These are phyloP conservation scores for Ormyrus rosae DNA, from an alignment of 2,888 invertebrate genomes.

Conservation along the genomic window DNA sequence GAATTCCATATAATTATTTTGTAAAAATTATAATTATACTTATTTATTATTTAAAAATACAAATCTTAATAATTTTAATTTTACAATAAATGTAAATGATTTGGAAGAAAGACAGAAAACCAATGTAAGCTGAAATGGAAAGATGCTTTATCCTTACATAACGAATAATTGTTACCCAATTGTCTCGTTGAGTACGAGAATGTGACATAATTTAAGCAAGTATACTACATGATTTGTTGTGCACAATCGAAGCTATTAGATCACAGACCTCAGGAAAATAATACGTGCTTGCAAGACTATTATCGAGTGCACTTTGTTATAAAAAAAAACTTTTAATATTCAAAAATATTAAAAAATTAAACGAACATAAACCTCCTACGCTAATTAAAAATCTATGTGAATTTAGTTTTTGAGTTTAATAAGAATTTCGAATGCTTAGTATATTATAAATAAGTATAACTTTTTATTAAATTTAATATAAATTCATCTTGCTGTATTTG, in stretches of 20 bases:
- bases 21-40: too few species aligned
- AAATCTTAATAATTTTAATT: neutral
- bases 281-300: neutral
- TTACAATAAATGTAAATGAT: neutral
- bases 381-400: too few species aligned
- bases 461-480: too few species aligned
- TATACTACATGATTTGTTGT: neutral
- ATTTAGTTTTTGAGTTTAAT: too few species aligned
- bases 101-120: neutral
- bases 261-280: slow-evolving; percentile 1
- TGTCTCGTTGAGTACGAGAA: neutral
- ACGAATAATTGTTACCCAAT: slow-evolving; percentile 14
- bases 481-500: too few species aligned
- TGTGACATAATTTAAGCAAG: slow-evolving; percentile 19
- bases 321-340: neutral
- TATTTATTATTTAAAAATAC: neutral
- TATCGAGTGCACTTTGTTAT: neutral
- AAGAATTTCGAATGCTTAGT: too few species aligned
- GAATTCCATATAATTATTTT: too few species aligned
- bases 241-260: slow-evolving; percentile 10
- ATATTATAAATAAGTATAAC: too few species aligned
- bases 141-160: neutral
- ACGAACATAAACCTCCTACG: too few species aligned
- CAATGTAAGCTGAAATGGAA: neutral
- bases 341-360: too few species aligned